A percentile compares a stretch with the other conserved stretches of the same genome.
phyloP scores from a whole-genome alignment of 2,113 vertebrate species.

The Paracanthobrama guichenoti region DNA sequence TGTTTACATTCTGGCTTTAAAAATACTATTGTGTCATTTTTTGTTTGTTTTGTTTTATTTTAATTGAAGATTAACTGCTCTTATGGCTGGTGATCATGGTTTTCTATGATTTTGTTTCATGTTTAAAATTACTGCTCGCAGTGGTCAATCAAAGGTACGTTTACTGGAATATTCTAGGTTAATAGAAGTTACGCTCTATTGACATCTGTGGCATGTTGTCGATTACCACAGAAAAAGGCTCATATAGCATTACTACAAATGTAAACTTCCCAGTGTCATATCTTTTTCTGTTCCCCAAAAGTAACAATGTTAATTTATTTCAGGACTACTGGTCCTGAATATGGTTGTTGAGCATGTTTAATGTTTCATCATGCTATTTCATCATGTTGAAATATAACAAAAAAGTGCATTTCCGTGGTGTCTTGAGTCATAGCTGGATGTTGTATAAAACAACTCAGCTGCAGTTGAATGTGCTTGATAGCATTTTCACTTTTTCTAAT shows the following conservation, averaged over 20 bases:
- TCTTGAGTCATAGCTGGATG: background rate
- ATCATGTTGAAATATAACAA: background rate
- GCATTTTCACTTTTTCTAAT: slow-evolving; percentile 22
- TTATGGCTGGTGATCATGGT: background rate
- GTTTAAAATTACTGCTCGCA: background rate
- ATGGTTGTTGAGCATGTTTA: background rate
- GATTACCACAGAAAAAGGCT: background rate
- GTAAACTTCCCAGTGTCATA: background rate
- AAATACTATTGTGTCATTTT: background rate
- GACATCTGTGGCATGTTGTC: background rate
- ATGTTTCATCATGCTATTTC: background rate
- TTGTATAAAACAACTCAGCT: background rate
- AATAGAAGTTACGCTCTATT: background rate
- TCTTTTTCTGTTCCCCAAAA: background rate
- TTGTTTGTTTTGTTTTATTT: background rate
- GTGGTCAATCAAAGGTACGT: background rate
- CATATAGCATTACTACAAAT: background rate
- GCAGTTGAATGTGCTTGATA: background rate
- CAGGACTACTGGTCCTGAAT: background rate
- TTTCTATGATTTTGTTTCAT: background rate
- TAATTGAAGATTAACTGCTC: background rate
- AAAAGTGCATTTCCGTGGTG: slow-evolving; percentile 8
- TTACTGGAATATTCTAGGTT: background rate
- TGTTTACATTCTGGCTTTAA: background rate
- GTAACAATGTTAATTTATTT: background rate